Percentiles rank a stretch among this genome's conserved stretches.
phyloP scores from a whole-genome alignment of 2,113 vertebrate species.

The Terrapene triunguis region DNA sequence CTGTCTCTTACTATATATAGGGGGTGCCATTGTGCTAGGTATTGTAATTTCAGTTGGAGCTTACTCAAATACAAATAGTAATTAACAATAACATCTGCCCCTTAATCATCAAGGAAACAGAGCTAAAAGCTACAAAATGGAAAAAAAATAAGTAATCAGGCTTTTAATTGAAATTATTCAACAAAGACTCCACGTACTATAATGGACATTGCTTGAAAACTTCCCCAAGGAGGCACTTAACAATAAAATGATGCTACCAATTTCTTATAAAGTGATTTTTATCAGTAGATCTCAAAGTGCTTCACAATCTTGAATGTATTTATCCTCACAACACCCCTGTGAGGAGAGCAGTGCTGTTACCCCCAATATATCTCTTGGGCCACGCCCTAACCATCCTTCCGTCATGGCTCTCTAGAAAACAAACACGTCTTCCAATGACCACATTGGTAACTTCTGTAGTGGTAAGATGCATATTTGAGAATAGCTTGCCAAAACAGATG shows the following conservation, averaged over 20 bases:
- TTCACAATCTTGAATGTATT: background rate
- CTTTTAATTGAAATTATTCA: background rate
- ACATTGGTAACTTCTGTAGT: background rate
- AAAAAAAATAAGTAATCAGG: background rate
- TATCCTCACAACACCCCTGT: background rate
- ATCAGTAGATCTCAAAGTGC: background rate
- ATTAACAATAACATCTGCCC: constrained; percentile 20
- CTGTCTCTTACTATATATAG: constrained; percentile 37
- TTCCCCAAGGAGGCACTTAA: background rate
- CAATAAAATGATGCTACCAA: background rate
- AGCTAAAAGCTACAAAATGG: background rate
- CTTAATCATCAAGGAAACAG: background rate
- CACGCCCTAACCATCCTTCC: too few relatives aligned
- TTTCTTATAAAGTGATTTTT: background rate
- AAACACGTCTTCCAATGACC: background rate
- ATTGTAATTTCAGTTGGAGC: background rate
- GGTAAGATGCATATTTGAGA: background rate
- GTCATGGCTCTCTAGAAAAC: background rate
- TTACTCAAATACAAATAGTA: background rate
- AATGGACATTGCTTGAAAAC: background rate
- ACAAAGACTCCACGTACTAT: fast-evolving
- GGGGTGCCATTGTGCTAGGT: constrained; percentile 11
- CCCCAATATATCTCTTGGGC: background rate
- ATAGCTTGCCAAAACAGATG: background rate
- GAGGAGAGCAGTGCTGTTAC: background rate